A percentile compares a stretch with the other conserved stretches of the same genome.
phyloP scores from a whole-genome alignment of 1,140 invertebrate species.

The Drosophila auraria region DNA sequence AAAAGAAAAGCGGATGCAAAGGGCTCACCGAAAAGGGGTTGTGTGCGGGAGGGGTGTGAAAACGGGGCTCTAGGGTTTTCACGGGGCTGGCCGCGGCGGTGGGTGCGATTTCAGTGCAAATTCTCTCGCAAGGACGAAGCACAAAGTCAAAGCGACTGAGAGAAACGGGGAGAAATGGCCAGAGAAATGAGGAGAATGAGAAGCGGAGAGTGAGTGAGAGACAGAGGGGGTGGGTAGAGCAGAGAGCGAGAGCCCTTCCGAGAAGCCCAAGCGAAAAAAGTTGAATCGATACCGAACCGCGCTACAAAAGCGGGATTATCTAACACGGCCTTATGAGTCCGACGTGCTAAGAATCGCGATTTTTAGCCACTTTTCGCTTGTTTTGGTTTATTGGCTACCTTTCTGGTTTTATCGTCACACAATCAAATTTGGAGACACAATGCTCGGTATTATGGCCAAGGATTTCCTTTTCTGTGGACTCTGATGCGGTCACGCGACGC shows the following conservation, averaged over 20 bases:
- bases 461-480: constrained; percentile 25
- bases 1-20: constrained; percentile 66
- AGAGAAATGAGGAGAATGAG: constrained; percentile 12
- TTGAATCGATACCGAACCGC: constrained; percentile 75
- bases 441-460: constrained; percentile 11
- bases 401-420: constrained; percentile 3
- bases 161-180: constrained; percentile 9
- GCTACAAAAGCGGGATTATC: constrained; percentile 67
- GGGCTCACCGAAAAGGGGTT: constrained; percentile 36
- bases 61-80: constrained; percentile 5
- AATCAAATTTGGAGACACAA: constrained; percentile 13
- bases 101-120: constrained; percentile 66
- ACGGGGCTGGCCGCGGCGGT: constrained; percentile 14
- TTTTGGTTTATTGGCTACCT: constrained; percentile 10
- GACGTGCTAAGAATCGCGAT: constrained; percentile 6
- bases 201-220: constrained; percentile 19
- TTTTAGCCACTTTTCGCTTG: constrained; percentile 1
- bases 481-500: constrained; percentile 59
- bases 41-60: neutral
- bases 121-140: constrained; percentile 74
- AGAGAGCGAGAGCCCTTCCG: constrained; percentile 31
- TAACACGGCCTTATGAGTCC: constrained; percentile 49
- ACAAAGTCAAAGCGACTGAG: constrained; percentile 64
- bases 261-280: constrained; percentile 58
- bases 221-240: constrained; percentile 10